Base-by-base conservation (phyloP, 2,113 vertebrate genomes). In the Lutjanus erythropterus region DNA sequence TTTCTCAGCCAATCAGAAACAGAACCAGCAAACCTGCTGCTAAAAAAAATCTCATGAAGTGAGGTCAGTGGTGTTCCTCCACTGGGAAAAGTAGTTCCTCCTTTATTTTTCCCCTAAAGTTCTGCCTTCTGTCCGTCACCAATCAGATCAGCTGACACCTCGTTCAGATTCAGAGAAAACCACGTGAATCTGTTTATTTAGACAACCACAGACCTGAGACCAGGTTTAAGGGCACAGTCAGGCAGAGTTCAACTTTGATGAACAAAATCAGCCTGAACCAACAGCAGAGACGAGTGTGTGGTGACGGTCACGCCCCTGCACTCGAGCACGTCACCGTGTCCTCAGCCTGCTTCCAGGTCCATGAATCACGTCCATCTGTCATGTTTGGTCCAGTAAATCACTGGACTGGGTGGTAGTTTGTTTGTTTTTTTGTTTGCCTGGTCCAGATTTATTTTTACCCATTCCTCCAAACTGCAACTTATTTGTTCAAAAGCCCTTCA, bases 1-100 rank as follows among this genome's bases (percentile, higher is more conserved):
- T 62, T 81, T 78, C 78, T 80, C 85, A 87, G 75, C 85, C 88
- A 86, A 82, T 89, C 87, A 84, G 71, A 74, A 76, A 56, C 18
- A n/a, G 9, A 50, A 25, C 41, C 75, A 70, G 65, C 21, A 18
- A 49, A 55, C 47, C 58, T 49, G 50, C 41, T 41, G 69, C 68
- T 41, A 41, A 58, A 23, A 41, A 58, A 23, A 31, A 4, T 31
- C 16, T 59, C 25, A 6, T 23, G 42, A 55, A 55, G 37, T 18
- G 12, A 75, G 16, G 27, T 35, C 47, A 1, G 33, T 8, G 21
- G 12, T 25, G 69, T 80, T 59, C 47, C 47, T 71, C 56, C 47
- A 3, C 58, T 1, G 9, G 12, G 14, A 23, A 33, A 77, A 65
- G 29, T 55, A 79, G 50, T 56, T 37, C 60, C n/a, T 15, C 4